Evolutionary conservation across 2,797 vertebrate species (phyloP).

Genomic region (Dallia pectoralis): DNA sequence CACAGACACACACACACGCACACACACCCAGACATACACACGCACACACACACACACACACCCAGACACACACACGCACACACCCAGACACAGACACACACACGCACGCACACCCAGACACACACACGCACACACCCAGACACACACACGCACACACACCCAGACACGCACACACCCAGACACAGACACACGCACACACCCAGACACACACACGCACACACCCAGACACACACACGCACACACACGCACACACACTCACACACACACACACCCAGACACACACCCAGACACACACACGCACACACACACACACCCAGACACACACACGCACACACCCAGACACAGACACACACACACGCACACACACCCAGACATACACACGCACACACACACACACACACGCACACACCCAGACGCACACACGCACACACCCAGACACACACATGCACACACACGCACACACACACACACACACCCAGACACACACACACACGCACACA

Average conservation of each 20-base stretch:
- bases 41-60: constrained; percentile 35
- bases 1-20: constrained; percentile 19
- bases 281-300: constrained; percentile 34
- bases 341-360: constrained; percentile 42
- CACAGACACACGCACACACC: constrained; percentile 30
- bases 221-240: constrained; percentile 39
- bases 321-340: no score
- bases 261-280: constrained; percentile 17
- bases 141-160: constrained; percentile 16
- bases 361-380: constrained; percentile 42
- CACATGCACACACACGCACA: constrained; percentile 40
- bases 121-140: constrained; percentile 25
- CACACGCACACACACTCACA: constrained; percentile 27
- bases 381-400: constrained; percentile 37
- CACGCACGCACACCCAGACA: no score
- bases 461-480: constrained; percentile 40
- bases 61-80: constrained; percentile 15
- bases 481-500: constrained; percentile 45
- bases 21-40: constrained; percentile 20
- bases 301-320: constrained; percentile 37
- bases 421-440: constrained; percentile 40
- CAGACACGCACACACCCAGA: no score
- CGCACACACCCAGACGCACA: no score
- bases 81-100: constrained; percentile 34
- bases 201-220: constrained; percentile 15